phyloP scores from a whole-genome alignment of 2,113 vertebrate species.

The Turdus rufiventris region DNA sequence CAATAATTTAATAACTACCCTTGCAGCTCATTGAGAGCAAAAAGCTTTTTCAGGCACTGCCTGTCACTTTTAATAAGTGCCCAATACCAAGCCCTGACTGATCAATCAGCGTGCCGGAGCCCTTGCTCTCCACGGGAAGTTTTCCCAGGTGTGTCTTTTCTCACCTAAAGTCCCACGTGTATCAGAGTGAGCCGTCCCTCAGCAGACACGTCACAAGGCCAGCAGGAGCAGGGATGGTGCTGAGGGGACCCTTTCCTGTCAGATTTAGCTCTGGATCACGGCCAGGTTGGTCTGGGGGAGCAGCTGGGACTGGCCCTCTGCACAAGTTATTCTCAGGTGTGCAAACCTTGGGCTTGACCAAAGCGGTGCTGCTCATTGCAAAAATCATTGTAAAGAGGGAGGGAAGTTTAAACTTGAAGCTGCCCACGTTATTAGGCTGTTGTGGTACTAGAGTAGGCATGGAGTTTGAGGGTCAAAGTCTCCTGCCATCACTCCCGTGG shows the following conservation, averaged over 20 bases:
- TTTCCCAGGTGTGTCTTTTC: neutral
- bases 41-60: neutral
- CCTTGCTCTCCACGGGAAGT: neutral
- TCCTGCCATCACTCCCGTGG: rapidly evolving
- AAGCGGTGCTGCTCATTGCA: neutral
- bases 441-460: neutral
- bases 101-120: neutral
- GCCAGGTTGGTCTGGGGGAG: neutral
- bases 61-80: neutral
- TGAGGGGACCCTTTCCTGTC: neutral
- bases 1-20: neutral
- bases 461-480: neutral
- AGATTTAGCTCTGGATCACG: neutral
- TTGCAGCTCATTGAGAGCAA: neutral
- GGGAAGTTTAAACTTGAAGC: neutral
- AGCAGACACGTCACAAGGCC: neutral
- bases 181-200: neutral
- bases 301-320: neutral
- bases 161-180: neutral
- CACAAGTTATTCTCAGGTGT: too few species aligned
- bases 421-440: neutral
- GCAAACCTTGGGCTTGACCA: neutral
- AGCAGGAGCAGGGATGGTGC: neutral
- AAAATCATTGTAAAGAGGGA: neutral
- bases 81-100: neutral